phyloP scores from a whole-genome alignment of 1,140 invertebrate genomes.

The Rhizoglyphus robini region DNA sequence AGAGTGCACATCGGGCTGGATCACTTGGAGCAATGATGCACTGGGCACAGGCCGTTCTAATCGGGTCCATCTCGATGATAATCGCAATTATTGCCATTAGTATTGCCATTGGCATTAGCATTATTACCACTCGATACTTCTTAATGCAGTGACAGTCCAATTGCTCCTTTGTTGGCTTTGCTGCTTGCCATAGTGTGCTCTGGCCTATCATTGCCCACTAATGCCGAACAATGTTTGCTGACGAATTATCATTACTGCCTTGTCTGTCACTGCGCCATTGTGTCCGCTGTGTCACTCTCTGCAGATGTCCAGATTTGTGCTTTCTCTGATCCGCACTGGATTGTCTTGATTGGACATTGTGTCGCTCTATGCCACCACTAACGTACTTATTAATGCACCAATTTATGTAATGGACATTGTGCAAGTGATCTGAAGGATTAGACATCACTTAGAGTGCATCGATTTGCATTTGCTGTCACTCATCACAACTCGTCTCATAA shows the following conservation, averaged over 20 bases:
- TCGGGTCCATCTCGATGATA: constrained; percentile 7
- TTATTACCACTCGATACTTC: background rate
- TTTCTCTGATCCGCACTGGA: background rate
- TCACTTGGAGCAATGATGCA: too few relatives aligned
- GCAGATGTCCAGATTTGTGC: constrained; percentile 1
- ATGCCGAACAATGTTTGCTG: constrained; percentile 2
- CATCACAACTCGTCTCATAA: background rate
- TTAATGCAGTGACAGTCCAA: background rate
- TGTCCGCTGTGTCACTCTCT: background rate
- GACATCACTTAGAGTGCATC: constrained; percentile 1
- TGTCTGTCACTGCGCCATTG: background rate
- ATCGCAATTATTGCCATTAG: constrained; percentile 15
- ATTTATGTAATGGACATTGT: constrained; percentile 10
- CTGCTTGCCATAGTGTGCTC: too few relatives aligned
- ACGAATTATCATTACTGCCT: background rate
- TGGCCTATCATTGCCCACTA: constrained; percentile 1
- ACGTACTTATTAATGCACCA: constrained; percentile 3
- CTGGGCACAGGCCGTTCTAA: too few relatives aligned
- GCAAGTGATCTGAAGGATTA: background rate
- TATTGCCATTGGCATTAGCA: constrained; percentile 8
- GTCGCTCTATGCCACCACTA: background rate
- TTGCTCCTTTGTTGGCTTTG: background rate
- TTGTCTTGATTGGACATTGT: background rate
- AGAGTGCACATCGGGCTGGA: too few relatives aligned
- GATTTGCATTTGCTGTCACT: background rate